Base-by-base conservation (phyloP, 2,797 vertebrate genomes). In the Pempheris klunzingeri region DNA sequence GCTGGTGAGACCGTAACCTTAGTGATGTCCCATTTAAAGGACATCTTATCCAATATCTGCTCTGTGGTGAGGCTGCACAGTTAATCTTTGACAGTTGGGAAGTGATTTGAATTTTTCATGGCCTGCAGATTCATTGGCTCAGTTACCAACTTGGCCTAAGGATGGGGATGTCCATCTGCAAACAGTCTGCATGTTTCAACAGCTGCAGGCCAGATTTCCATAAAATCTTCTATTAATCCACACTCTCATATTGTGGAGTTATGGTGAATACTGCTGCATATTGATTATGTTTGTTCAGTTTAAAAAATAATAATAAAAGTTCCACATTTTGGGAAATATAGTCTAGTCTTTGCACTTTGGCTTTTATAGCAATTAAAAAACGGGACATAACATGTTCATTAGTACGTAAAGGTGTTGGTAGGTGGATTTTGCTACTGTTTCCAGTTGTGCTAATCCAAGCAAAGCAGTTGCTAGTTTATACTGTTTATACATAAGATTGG, bases 1-100 rank as follows among this genome's bases (percentile, higher is more conserved):
- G 0, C 17, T 24, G 58, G 73, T 70, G 64, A 87, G 46, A 6
- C 77, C 47, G 2, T 76, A 58, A 80, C 5, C 11, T 18, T n/a
- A n/a, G 13, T 13, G 17, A 46, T 14, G 26, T 49, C 44, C 39
- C 9, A 2, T 36, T 68, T 18, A 34, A 68, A 77, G 50, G 17
- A 43, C 53, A 59, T 14, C 17, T 59, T 55, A 58, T 43, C 55
- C 9, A 74, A 46, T 38, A 54, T 76, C 60, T 66, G 47, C 44
- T 8, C 39, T 41, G 11, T 57, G 44, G 20, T 20, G 1, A 6
- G 9, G 60, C 18, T 43, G 50, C 41, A 12, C 13, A 54, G 22
- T 14, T 53, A 43, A 57, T 65, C 18, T 26, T 1, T 46, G 36
- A 39, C 17, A 38, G 10, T 32, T 43, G 34, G 34, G 20, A 65